Conservation (phyloP, 2,113 vertebrate genomes). For the Mesembrinibis cayennensis region DNA sequence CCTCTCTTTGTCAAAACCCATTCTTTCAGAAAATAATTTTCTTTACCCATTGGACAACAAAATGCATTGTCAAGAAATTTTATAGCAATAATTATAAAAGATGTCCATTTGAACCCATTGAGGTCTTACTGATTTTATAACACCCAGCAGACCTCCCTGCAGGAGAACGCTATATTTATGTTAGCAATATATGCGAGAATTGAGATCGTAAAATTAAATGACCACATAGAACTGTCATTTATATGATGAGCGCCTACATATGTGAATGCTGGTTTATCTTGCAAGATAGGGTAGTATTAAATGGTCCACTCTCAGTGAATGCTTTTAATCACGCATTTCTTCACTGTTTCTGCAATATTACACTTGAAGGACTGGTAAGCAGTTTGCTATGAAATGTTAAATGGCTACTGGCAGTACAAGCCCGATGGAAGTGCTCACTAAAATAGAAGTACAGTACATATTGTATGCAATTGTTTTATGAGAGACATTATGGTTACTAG, state of each 20-base stretch:
- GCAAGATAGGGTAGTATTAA: slow-evolving; percentile 74
- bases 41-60: slow-evolving; percentile 79
- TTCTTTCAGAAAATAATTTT: slow-evolving; percentile 81
- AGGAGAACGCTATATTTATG: slow-evolving; percentile 93
- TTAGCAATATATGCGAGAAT: slow-evolving; percentile 98
- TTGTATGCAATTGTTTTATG: slow-evolving; percentile 86
- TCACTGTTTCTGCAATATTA: slow-evolving; percentile 79
- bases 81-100: slow-evolving; percentile 90
- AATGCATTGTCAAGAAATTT: slow-evolving; percentile 88
- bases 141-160: slow-evolving; percentile 86
- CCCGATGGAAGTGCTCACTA: slow-evolving; percentile 78
- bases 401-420: slow-evolving; percentile 72
- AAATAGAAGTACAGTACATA: slow-evolving; percentile 82
- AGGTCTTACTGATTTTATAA: slow-evolving; percentile 87
- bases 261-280: slow-evolving; percentile 83
- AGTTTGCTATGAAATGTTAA: slow-evolving; percentile 79
- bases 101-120: slow-evolving; percentile 92
- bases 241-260: slow-evolving; percentile 81
- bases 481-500: slow-evolving; percentile 83
- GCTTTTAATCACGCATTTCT: slow-evolving; percentile 88
- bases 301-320: slow-evolving; percentile 79
- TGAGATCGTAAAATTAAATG: slow-evolving; percentile 95
- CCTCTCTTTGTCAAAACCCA: slow-evolving; percentile 73
- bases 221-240: slow-evolving; percentile 94
- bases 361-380: slow-evolving; percentile 79